Evolutionary conservation across 1,140 invertebrate genomes (phyloP), one percentile per base, ranked within the genome.

Genomic region (Zaprionus africanus): DNA sequence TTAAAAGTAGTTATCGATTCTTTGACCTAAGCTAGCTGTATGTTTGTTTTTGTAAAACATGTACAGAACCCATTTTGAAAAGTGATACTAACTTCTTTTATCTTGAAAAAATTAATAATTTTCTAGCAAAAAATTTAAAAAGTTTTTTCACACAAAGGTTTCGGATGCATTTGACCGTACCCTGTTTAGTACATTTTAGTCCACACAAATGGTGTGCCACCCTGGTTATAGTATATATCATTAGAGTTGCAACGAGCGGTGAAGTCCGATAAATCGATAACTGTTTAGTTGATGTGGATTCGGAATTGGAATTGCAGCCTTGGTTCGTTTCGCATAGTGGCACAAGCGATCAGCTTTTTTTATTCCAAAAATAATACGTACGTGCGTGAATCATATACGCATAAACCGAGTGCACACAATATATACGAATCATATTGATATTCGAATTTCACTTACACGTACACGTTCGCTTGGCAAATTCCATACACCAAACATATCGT

Each of bases 341-440:
- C 36, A 56, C 38, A 43, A 58, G 51, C 72, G 59, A 41, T 60
- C 43, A 71, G 60, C 67, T 34, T 76, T 75, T 78, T 66, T 59
- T 81, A 81, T 81, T 85, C 82, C 82, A 85, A 86, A 85, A 85
- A 85, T 85, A 73, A 76, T 82, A 83, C 82, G 68, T 75, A 74
- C 58, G 75, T 78, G 82, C 79, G 82, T 85, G 82, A 85, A 85
- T 85, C 82, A 85, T 79, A 68, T 67, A 76, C 76, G 66, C 73
- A 71, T 60, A 67, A 90, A 72, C 76, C 75, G 67, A 84, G 84
- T 87, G 81, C 83, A 87, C 78, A 84, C 70, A 90, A 61, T 61
- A 69, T 51, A 76, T 61, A 66, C 31, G 22, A 75, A 75, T 24
- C 7, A 62, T 67, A 68, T 66, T 75, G 64, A 70, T 61, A 60